Conservation (phyloP, 2,797 vertebrate genomes). For the Oryzias sinensis region DNA sequence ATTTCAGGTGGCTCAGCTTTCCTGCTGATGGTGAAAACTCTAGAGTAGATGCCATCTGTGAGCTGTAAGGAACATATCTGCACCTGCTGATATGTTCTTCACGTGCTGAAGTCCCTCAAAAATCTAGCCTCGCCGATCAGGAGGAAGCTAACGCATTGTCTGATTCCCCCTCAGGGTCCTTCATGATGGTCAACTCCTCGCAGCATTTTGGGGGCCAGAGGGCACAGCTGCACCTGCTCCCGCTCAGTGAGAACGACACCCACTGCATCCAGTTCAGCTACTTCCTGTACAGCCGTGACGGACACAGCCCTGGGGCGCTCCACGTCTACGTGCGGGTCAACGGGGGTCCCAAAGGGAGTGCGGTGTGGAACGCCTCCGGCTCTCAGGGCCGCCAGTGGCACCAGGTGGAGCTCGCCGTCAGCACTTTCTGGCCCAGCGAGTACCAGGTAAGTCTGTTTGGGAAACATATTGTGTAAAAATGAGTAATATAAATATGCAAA, state of each 20-base stretch:
- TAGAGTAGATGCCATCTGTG: slow-evolving; percentile 11
- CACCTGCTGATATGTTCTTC: not conserved
- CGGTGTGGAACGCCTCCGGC: slow-evolving; percentile 89
- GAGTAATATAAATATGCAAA: too few relatives aligned
- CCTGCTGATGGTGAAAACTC: slow-evolving; percentile 12
- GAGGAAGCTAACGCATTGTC: not conserved
- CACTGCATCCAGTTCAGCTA: slow-evolving; percentile 98
- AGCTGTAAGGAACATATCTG: slow-evolving; percentile 11
- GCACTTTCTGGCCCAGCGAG: slow-evolving; percentile 96
- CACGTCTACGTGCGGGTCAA: slow-evolving; percentile 87
- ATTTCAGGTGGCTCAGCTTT: slow-evolving; percentile 11
- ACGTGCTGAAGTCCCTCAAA: not conserved
- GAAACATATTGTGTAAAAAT: too few relatives aligned
- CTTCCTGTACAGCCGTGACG: slow-evolving; percentile 91
- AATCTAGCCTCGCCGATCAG: not conserved
- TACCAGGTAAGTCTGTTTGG: slow-evolving; percentile 80
- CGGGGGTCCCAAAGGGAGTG: slow-evolving; percentile 84
- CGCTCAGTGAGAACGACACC: slow-evolving; percentile 94
- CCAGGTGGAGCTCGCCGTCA: slow-evolving; percentile 92
- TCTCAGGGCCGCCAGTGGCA: slow-evolving; percentile 92
- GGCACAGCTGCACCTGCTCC: slow-evolving; percentile 87
- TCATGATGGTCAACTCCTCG: slow-evolving; percentile 95
- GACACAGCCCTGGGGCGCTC: slow-evolving; percentile 88
- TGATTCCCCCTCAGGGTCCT: slow-evolving; percentile 80
- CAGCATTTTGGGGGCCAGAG: slow-evolving; percentile 84